Percentiles rank a stretch among this genome's conserved stretches.
Conservation (phyloP, 1,140 invertebrate species). For the Pseudoatta argentina region DNA sequence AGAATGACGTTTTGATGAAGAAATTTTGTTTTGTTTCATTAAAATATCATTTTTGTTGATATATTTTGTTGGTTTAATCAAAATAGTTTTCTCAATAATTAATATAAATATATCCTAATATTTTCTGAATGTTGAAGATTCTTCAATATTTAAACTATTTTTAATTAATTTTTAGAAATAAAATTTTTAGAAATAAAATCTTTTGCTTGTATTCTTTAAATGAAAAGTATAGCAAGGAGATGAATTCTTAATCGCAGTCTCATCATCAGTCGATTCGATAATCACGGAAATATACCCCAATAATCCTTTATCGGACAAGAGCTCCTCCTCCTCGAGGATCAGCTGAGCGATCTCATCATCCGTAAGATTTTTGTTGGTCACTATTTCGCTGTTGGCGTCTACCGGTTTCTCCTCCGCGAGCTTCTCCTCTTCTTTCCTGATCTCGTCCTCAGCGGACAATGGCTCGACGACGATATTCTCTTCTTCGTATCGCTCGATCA, state of each 20-base stretch:
- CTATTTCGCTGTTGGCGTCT: slow-evolving; percentile 81
- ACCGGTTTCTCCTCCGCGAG: slow-evolving; percentile 78
- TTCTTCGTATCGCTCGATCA: slow-evolving; percentile 72
- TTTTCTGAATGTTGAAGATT: not conserved
- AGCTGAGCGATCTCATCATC: slow-evolving; percentile 90
- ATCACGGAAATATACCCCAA: slow-evolving; percentile 87
- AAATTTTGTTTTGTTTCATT: too few relatives aligned
- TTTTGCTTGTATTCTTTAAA: not conserved
- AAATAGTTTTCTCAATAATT: not conserved
- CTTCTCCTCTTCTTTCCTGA: slow-evolving; percentile 53
- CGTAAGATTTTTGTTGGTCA: slow-evolving; percentile 85
- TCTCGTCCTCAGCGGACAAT: slow-evolving; percentile 54
- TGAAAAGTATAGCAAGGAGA: not conserved
- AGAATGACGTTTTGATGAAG: too few relatives aligned
- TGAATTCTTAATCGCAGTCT: not conserved
- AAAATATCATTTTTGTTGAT: too few relatives aligned
- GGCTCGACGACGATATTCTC: slow-evolving; percentile 68
- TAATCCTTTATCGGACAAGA: slow-evolving; percentile 89
- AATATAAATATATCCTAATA: not conserved
- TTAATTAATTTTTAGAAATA: not conserved
- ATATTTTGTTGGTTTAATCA: too few relatives aligned
- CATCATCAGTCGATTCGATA: not conserved
- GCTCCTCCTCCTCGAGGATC: slow-evolving; percentile 89
- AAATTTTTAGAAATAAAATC: not conserved
- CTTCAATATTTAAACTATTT: not conserved